Conservation (phyloP, 1,140 invertebrate species). For the Wiebesia pumilae region DNA sequence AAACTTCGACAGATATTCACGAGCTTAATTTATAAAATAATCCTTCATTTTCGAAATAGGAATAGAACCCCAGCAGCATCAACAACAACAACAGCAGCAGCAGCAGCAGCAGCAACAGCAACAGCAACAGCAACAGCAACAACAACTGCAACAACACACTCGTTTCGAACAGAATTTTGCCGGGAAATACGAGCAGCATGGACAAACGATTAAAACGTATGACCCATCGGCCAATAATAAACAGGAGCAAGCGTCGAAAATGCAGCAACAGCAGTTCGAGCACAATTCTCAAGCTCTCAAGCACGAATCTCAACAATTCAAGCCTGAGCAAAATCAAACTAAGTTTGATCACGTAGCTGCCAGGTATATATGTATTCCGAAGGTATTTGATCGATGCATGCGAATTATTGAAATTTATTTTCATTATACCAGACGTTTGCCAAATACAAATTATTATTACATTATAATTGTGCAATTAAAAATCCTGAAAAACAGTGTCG, state of each 20-base stretch:
- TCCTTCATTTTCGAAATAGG: slow-evolving; percentile 13
- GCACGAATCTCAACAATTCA: slow-evolving; percentile 57
- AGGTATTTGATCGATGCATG: background rate
- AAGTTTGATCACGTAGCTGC: slow-evolving; percentile 61
- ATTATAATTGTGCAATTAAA: too few relatives aligned
- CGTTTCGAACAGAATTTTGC: slow-evolving; percentile 51
- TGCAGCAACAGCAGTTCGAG: slow-evolving; percentile 55
- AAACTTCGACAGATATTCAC: too few relatives aligned
- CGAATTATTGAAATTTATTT: background rate
- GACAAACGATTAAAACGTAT: slow-evolving; percentile 59
- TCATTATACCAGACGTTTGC: too few relatives aligned
- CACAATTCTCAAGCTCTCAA: slow-evolving; percentile 58
- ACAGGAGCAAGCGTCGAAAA: slow-evolving; percentile 53
- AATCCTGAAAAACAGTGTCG: too few relatives aligned
- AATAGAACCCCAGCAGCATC: slow-evolving; percentile 7
- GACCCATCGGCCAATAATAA: slow-evolving; percentile 55
- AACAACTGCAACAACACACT: slow-evolving; percentile 54
- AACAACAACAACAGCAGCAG: slow-evolving; percentile 54
- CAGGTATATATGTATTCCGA: slow-evolving; percentile 42
- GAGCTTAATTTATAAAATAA: too few relatives aligned
- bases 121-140: slow-evolving; percentile 9
- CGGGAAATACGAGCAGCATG: slow-evolving; percentile 57
- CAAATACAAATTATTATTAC: too few relatives aligned
- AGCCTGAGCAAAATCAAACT: slow-evolving; percentile 46
- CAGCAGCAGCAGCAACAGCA: slow-evolving; percentile 4